phyloP scores from a whole-genome alignment of 2,113 vertebrate genomes.

The Poecile atricapillus region DNA sequence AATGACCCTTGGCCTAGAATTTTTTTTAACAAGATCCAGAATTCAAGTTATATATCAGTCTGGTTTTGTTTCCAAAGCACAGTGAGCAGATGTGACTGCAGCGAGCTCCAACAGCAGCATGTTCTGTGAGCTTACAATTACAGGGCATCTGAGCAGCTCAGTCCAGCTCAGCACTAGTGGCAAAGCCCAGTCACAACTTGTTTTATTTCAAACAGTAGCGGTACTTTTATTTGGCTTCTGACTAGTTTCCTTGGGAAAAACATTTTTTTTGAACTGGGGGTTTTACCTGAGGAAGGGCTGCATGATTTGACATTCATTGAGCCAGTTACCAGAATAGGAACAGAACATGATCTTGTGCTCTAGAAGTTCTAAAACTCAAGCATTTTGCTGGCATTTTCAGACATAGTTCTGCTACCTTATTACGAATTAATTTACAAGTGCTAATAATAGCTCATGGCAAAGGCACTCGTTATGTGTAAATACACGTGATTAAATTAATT shows the following conservation, averaged over 20 bases:
- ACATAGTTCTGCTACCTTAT: background rate
- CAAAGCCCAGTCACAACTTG: background rate
- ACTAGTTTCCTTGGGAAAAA: background rate
- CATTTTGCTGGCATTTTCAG: background rate
- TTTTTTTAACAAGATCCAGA: background rate
- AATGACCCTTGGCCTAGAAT: background rate
- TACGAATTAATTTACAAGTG: background rate
- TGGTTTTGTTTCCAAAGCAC: background rate
- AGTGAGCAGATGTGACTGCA: rapidly evolving
- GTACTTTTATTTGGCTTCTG: background rate
- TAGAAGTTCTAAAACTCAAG: background rate
- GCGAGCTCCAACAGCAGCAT: rapidly evolving
- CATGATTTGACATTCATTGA: background rate
- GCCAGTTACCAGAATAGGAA: background rate
- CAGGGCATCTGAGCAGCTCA: background rate
- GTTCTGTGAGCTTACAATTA: background rate
- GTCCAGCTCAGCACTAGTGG: background rate
- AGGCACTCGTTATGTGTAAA: background rate
- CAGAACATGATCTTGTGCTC: background rate
- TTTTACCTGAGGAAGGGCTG: background rate
- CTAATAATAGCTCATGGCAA: background rate
- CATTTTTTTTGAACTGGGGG: background rate
- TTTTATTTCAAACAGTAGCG: background rate
- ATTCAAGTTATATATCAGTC: background rate
- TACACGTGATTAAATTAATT: background rate